Base-by-base conservation (phyloP, 2,888 invertebrate species). In the Atethmia centrago region DNA sequence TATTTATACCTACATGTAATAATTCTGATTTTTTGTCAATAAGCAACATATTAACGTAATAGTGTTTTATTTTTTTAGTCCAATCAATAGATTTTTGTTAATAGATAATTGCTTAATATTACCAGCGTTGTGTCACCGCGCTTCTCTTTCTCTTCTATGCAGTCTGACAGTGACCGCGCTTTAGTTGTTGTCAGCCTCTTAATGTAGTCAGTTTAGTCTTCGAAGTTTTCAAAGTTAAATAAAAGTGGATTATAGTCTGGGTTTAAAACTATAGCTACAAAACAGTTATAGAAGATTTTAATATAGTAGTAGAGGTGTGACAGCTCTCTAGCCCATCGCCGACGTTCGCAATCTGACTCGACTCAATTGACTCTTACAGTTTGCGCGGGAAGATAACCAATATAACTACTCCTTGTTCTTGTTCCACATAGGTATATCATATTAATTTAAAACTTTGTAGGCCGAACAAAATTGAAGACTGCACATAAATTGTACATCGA, bases 281-380 rank as follows among this genome's bases (percentile, higher is more conserved):
- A 51, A 67, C 14, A 21, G 51, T 68, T 67, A 64, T 40, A 12
- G 16, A 67, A 64, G 53, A 64, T 71, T 70, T 69, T 42, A 75
- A 74, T 75, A 55, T 25, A 75, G 66, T 79, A 31, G 49, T 65
- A 25, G 66, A 51, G 62, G 72, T 84, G 66, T 80, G 84, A 81
- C 82, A 80, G 65, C 58, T 69, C 21, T 14, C 53, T 70, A 71
- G 55, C 21, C 59, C 55, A 72, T 82, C 82, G 82, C 85, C 82
- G 69, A 82, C 82, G 71, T 56, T 70, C 45, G 12, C 47, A 70
- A 71, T 67, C 68, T 31, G 42, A 67, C 47, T 70, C 45, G 69
- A 70, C 77, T 82, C 82, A 76, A 81, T 84, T 82, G 71, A 64
- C 49, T 84, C 55, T 64, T 61, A 81, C 47, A 71, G 71, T 81